A percentile compares a stretch with the other conserved stretches of the same genome.
These are phyloP conservation scores for Mobula hypostoma DNA, from an alignment of 2,113 vertebrate species.

Conservation along the genomic window DNA sequence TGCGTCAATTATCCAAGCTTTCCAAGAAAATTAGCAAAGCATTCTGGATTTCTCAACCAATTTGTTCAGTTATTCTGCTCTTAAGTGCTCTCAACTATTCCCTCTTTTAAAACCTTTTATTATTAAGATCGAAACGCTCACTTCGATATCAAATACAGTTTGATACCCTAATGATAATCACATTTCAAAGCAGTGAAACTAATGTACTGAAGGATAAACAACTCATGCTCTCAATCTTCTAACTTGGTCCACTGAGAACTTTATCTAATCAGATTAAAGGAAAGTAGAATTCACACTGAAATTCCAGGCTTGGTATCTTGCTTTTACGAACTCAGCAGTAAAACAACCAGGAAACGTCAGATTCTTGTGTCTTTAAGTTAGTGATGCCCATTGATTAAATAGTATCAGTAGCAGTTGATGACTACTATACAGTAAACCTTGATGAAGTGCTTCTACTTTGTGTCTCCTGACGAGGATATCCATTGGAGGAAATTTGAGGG, in stretches of 20 bases:
- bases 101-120: background rate
- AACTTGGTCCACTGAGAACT: background rate
- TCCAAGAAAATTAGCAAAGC: background rate
- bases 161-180: background rate
- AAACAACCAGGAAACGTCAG: background rate
- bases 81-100: background rate
- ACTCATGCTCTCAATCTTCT: background rate
- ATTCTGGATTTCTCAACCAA: background rate
- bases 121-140: background rate
- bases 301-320: background rate
- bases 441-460: background rate
- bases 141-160: background rate
- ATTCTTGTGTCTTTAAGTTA: background rate
- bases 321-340: background rate
- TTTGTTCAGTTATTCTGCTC: background rate
- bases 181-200: background rate
- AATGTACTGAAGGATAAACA: background rate
- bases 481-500: too few species aligned
- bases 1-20: background rate
- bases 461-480: too few species aligned
- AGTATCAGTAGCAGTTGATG: background rate
- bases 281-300: background rate
- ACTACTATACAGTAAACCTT: background rate
- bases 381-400: background rate
- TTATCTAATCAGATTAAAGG: background rate